Evolutionary conservation across 2,888 invertebrate genomes (phyloP), one percentile per base, ranked within the genome.

Genomic region (Scaeva pyrastri): DNA sequence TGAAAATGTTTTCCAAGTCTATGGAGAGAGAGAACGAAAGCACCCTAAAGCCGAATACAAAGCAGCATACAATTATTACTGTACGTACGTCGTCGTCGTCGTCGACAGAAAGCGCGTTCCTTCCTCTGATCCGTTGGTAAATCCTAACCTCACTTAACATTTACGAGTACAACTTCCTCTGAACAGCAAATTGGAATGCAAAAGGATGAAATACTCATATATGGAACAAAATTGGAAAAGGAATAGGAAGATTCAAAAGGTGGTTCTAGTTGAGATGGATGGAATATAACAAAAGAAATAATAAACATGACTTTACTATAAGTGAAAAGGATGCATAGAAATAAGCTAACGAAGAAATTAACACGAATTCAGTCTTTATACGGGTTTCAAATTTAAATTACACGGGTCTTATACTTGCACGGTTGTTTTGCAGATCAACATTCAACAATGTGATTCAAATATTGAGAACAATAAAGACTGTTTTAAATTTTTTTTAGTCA

Each of bases 1-100:
- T 31, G 60, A 60, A 60, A 60, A 60, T 60, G 60, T 60, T 52
- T 52, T 60, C 12, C 23, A 60, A 60, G 60, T 60, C 60, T 60
- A 41, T n/a, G n/a, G n/a, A n/a, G n/a, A n/a, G n/a, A n/a, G n/a
- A n/a, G n/a, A n/a, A n/a, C 21, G 8, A 41, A 31, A 5, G 21
- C 39, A 60, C 21, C 4, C 21, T n/a, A n/a, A n/a, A n/a, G n/a
- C n/a, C 8, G 39, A 21, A 58, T 36, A 58, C 19, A 58, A n/a
- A 50, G 36, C 19, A n/a, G 12, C n/a, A 31, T 16, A 31, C 56
- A 55, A 56, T 52, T 10, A 1, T 12, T 5, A 50, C 5, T 5
- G 12, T 50, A 21, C 21, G n/a, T n/a, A n/a, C n/a, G n/a, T n/a
- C n/a, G n/a, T n/a, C n/a, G n/a, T n/a, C n/a, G n/a, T n/a, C n/a